Evolutionary conservation across 2,113 vertebrate species (phyloP).

Genomic region (Ciconia stormi): DNA sequence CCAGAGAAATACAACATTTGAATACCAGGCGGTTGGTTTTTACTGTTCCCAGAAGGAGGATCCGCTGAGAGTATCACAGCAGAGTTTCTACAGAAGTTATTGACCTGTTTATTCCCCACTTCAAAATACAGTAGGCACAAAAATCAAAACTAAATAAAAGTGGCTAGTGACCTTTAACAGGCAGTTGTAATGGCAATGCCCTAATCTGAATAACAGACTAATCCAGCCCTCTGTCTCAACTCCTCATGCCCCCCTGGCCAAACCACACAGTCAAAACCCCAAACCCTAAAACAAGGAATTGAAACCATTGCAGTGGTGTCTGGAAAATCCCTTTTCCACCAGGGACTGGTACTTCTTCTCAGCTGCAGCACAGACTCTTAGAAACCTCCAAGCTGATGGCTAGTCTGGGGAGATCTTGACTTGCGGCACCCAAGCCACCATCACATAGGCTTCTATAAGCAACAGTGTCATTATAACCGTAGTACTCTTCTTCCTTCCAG

Average conservation of each 20-base stretch:
- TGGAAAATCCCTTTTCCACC: background rate
- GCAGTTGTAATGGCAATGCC: too few relatives aligned
- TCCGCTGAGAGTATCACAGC: too few relatives aligned
- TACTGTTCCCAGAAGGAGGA: too few relatives aligned
- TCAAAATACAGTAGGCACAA: too few relatives aligned
- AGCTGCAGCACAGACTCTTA: background rate
- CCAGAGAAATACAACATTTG: too few relatives aligned
- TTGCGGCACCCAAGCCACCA: background rate
- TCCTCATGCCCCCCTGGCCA: background rate
- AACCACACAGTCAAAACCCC: background rate
- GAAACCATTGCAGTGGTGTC: background rate
- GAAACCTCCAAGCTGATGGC: background rate
- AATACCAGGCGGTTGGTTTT: too few relatives aligned
- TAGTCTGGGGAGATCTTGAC: background rate
- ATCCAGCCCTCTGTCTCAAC: too few relatives aligned
- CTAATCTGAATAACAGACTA: too few relatives aligned
- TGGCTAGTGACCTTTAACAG: too few relatives aligned
- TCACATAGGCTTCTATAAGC: conserved; percentile 24
- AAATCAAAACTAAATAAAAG: too few relatives aligned
- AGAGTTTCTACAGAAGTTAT: too few relatives aligned
- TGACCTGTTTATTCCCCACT: too few relatives aligned
- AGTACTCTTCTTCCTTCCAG: background rate
- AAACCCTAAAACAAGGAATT: background rate
- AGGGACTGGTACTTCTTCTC: background rate
- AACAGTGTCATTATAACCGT: conserved; percentile 32